These are phyloP conservation scores for Anisognathus igniventris DNA, from an alignment of 2,797 vertebrate species.

Conservation along the genomic window DNA sequence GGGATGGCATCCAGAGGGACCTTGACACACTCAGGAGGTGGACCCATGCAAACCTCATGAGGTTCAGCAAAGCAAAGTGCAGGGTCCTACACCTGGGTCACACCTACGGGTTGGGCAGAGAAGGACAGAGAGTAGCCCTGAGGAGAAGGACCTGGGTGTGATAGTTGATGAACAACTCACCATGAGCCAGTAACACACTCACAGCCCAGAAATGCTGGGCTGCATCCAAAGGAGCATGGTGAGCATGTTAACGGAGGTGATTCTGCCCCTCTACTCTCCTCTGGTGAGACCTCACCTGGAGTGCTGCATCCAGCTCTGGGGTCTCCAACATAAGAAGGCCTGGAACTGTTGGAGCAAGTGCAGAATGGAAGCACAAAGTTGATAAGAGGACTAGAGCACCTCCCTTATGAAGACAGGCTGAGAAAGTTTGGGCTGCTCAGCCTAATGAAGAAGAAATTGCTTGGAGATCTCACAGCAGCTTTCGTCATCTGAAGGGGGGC, in stretches of 20 bases:
- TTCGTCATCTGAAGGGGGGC: background rate
- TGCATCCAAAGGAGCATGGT: background rate
- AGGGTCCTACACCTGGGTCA: background rate
- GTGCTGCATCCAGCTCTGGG: background rate
- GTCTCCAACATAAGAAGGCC: background rate
- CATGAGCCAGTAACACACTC: background rate
- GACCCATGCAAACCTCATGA: background rate
- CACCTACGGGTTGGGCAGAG: background rate
- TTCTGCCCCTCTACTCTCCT: background rate
- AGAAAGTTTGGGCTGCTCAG: background rate
- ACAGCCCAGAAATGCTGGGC: background rate
- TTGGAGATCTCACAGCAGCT: background rate
- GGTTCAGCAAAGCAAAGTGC: background rate
- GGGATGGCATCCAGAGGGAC: background rate
- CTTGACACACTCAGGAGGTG: background rate
- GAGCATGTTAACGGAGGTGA: background rate
- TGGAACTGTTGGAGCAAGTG: background rate
- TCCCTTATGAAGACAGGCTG: rapidly evolving
- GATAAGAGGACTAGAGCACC: background rate
- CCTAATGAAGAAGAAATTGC: background rate
- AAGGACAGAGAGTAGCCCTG: background rate
- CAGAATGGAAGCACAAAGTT: background rate
- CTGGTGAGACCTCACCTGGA: background rate
- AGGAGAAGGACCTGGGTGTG: background rate
- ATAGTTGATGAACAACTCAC: background rate